Evolutionary conservation across 1,140 invertebrate genomes (phyloP).

Genomic region (Papilio xuthus): DNA sequence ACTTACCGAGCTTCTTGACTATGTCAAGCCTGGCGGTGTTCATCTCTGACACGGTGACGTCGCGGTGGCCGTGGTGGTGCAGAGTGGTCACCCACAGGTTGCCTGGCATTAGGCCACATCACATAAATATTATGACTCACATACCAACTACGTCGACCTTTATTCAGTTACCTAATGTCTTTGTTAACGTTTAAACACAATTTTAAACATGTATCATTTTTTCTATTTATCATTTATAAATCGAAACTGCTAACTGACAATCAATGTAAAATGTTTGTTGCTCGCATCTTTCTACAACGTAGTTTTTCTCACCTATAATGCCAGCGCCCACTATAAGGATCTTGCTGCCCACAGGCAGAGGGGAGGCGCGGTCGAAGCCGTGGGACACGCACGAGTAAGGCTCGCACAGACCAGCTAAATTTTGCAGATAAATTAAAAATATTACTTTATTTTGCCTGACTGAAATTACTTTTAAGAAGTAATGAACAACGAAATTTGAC

Average conservation of each 20-base stretch:
- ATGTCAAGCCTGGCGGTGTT: conserved; percentile 81
- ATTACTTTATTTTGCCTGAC: not conserved
- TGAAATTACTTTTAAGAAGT: too few species aligned
- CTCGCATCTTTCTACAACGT: not conserved
- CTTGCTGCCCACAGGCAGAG: conserved; percentile 82
- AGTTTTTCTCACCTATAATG: conserved; percentile 83
- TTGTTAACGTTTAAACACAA: too few species aligned
- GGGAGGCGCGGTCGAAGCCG: conserved; percentile 84
- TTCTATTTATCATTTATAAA: too few species aligned
- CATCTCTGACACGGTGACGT: conserved; percentile 85
- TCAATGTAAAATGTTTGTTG: not conserved
- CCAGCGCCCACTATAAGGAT: conserved; percentile 87
- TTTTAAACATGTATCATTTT: too few species aligned
- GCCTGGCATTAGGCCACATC: conserved; percentile 54
- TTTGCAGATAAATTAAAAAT: too few species aligned
- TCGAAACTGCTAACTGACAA: not conserved
- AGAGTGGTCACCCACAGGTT: conserved; percentile 85
- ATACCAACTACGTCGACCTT: too few species aligned
- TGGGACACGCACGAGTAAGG: conserved; percentile 87
- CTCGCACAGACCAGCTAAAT: conserved; percentile 84
- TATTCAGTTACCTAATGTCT: too few species aligned
- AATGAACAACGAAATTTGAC: too few species aligned
- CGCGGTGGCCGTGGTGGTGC: conserved; percentile 85
- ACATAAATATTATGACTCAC: too few species aligned
- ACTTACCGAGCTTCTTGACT: conserved; percentile 82